These are phyloP conservation scores for Eutrigla gurnardus DNA, from an alignment of 2,797 vertebrate genomes.

Conservation along the genomic window DNA sequence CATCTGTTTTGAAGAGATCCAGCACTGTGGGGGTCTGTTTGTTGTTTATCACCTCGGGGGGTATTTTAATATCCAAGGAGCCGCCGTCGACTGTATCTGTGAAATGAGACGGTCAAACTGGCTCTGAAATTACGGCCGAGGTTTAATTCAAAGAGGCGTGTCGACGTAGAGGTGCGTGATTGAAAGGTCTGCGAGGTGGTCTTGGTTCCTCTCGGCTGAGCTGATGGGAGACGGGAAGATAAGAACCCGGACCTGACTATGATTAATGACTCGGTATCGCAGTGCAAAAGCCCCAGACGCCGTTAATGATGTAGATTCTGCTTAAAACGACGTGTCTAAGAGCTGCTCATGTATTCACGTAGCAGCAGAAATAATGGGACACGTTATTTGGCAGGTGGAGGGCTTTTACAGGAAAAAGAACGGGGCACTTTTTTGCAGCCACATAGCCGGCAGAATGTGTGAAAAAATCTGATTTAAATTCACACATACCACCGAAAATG, in stretches of 20 bases:
- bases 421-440: constrained; percentile 43
- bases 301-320: constrained; percentile 34
- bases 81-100: constrained; percentile 24
- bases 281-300: constrained; percentile 57
- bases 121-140: constrained; percentile 28
- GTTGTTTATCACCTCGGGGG: constrained; percentile 44
- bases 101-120: constrained; percentile 43
- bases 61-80: constrained; percentile 32
- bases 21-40: constrained; percentile 3
- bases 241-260: constrained; percentile 60
- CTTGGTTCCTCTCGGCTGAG: constrained; percentile 69
- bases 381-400: constrained; percentile 50
- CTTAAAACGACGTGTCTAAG: constrained; percentile 30
- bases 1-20: constrained; percentile 45
- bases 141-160: constrained; percentile 55
- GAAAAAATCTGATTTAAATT: constrained; percentile 67
- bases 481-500: constrained; percentile 34
- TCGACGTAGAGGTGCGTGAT: constrained; percentile 52
- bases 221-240: constrained; percentile 62
- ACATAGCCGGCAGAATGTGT: constrained; percentile 48
- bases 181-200: constrained; percentile 66
- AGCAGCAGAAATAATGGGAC: constrained; percentile 51
- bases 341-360: constrained; percentile 26
- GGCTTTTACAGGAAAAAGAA: constrained; percentile 38
- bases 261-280: constrained; percentile 72